Evolutionary conservation across 2,888 invertebrate species (phyloP).

Genomic region (Cryptocephalus moraei): DNA sequence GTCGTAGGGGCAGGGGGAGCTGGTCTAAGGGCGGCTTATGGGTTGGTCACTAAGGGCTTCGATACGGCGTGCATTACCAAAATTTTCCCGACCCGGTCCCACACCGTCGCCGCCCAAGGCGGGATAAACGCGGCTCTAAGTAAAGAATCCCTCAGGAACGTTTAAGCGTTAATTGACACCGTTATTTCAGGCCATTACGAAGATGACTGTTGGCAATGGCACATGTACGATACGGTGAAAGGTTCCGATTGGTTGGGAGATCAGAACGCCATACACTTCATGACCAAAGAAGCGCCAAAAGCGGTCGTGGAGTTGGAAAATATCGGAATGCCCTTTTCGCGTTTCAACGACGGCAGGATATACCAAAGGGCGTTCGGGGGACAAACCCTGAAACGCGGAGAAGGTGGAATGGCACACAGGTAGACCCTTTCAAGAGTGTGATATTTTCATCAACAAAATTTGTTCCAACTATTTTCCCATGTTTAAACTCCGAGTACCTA

Average conservation of each 20-base stretch:
- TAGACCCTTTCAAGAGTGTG: slow-evolving; percentile 3
- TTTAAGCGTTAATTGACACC: not conserved
- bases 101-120: slow-evolving; percentile 72
- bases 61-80: slow-evolving; percentile 66
- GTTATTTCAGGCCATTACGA: slow-evolving; percentile 47
- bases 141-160: slow-evolving; percentile 3
- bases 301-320: slow-evolving; percentile 54
- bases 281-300: slow-evolving; percentile 54
- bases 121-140: slow-evolving; percentile 72
- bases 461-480: no score
- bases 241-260: slow-evolving; percentile 72
- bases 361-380: slow-evolving; percentile 66
- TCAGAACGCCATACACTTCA: slow-evolving; percentile 67
- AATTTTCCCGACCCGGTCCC: slow-evolving; percentile 65
- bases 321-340: slow-evolving; percentile 57
- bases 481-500: no score
- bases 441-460: no score
- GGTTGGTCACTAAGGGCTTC: slow-evolving; percentile 59
- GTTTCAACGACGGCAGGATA: slow-evolving; percentile 56
- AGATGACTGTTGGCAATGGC: slow-evolving; percentile 64
- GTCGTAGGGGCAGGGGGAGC: slow-evolving; percentile 72
- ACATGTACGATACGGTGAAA: slow-evolving; percentile 67
- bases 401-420: slow-evolving; percentile 51
- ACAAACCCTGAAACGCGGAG: slow-evolving; percentile 55
- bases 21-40: slow-evolving; percentile 63